Conservation (phyloP, 2,797 vertebrate genomes). For the Iguana delicatissima region DNA sequence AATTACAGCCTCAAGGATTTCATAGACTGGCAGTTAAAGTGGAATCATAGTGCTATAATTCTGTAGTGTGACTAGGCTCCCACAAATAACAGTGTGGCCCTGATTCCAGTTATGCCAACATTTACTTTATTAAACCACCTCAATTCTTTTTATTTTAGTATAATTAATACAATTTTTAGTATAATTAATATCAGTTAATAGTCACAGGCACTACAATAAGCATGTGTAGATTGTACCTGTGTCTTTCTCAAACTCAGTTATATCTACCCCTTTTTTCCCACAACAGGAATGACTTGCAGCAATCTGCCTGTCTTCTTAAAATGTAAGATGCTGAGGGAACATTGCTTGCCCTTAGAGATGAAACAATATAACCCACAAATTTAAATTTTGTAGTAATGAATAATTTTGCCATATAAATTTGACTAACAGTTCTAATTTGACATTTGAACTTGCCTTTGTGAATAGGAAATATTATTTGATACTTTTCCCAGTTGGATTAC, state of each 20-base stretch:
- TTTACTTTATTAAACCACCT: neutral
- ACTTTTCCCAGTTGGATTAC: neutral
- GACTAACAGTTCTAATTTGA: neutral
- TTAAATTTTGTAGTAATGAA: neutral
- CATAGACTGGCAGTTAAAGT: neutral
- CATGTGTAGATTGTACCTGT: neutral
- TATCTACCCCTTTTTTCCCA: neutral
- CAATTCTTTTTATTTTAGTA: neutral
- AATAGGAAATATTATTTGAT: neutral
- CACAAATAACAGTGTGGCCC: neutral
- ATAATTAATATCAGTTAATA: neutral
- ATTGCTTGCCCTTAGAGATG: neutral
- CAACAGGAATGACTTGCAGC: neutral
- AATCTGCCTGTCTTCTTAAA: neutral
- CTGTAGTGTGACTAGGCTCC: neutral
- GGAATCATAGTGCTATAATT: too few relatives aligned
- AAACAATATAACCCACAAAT: neutral
- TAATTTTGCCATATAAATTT: neutral
- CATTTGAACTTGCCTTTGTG: neutral
- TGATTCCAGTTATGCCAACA: conserved; percentile 6
- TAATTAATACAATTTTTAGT: neutral
- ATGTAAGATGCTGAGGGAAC: neutral
- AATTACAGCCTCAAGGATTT: neutral
- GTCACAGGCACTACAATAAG: neutral
- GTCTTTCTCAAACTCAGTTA: neutral